Evolutionary conservation across 2,888 invertebrate genomes (phyloP).

Genomic region (Phoronis australis): DNA sequence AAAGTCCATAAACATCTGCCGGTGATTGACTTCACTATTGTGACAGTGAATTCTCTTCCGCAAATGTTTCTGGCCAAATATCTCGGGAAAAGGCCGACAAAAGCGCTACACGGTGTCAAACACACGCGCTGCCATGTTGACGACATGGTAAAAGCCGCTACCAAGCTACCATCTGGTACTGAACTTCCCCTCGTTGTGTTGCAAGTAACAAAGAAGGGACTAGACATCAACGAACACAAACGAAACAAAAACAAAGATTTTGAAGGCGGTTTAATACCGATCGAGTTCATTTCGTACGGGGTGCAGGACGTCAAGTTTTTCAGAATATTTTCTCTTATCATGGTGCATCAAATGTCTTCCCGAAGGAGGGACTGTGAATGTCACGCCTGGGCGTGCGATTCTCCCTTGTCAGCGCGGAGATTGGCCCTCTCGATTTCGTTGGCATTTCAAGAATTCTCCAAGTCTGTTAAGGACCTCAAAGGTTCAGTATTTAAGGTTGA

Average conservation of each 20-base stretch:
- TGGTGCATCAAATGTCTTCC: conserved; percentile 44
- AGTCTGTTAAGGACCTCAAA: no score
- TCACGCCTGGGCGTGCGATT: conserved; percentile 46
- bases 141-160: conserved; percentile 36
- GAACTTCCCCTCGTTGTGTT: conserved; percentile 46
- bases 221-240: conserved; percentile 37
- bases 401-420: conserved; percentile 31
- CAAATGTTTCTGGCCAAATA: conserved; percentile 50
- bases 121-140: conserved; percentile 46
- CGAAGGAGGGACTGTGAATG: conserved; percentile 38
- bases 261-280: conserved; percentile 32
- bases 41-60: conserved; percentile 43
- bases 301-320: conserved; percentile 50
- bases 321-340: conserved; percentile 46
- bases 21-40: conserved; percentile 22
- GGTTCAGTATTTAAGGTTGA: no score
- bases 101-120: conserved; percentile 42
- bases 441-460: no score
- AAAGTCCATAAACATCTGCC: no score
- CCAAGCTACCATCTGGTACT: conserved; percentile 25
- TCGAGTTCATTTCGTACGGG: conserved; percentile 51
- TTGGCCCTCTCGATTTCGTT: conserved; percentile 41
- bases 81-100: conserved; percentile 37
- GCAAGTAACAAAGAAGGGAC: conserved; percentile 38
- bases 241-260: conserved; percentile 28